Percentiles rank a stretch among this genome's conserved stretches.
phyloP scores from a whole-genome alignment of 2,888 invertebrate genomes.

The Folsomia candida region DNA sequence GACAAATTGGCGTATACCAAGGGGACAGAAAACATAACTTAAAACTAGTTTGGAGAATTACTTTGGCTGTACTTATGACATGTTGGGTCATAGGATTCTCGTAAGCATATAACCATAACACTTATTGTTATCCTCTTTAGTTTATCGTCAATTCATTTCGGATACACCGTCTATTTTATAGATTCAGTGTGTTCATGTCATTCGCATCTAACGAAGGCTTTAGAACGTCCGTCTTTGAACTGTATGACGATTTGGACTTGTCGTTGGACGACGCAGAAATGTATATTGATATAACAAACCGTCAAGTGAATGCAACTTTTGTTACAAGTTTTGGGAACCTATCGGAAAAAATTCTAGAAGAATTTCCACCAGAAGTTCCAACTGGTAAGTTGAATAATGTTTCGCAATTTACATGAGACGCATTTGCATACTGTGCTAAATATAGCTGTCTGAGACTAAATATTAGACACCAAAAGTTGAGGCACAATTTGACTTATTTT shows the following conservation, averaged over 20 bases:
- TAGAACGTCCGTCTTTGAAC: neutral
- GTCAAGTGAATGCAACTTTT: neutral
- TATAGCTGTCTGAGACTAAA: too few relatives aligned
- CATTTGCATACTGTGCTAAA: too few relatives aligned
- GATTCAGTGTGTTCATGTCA: neutral
- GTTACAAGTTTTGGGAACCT: neutral
- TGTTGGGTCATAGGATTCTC: conserved; percentile 1
- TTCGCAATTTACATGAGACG: too few relatives aligned
- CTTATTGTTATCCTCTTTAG: neutral
- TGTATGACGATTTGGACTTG: neutral
- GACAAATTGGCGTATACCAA: neutral
- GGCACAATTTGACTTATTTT: too few relatives aligned
- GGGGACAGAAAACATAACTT: neutral
- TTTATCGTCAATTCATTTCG: neutral
- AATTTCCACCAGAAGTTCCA: neutral
- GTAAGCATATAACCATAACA: neutral
- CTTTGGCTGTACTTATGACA: neutral
- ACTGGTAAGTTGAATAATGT: too few relatives aligned
- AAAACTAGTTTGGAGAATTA: neutral
- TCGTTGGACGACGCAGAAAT: neutral
- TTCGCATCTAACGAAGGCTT: neutral
- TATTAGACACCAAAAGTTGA: too few relatives aligned
- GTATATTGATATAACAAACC: neutral
- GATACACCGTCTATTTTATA: neutral
- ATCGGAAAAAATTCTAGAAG: neutral